Evolutionary conservation across 37 sponge, comb jelly and placozoan species (phyloP), one percentile per base, ranked within the genome.

Genomic region (Haliclona indistincta): DNA sequence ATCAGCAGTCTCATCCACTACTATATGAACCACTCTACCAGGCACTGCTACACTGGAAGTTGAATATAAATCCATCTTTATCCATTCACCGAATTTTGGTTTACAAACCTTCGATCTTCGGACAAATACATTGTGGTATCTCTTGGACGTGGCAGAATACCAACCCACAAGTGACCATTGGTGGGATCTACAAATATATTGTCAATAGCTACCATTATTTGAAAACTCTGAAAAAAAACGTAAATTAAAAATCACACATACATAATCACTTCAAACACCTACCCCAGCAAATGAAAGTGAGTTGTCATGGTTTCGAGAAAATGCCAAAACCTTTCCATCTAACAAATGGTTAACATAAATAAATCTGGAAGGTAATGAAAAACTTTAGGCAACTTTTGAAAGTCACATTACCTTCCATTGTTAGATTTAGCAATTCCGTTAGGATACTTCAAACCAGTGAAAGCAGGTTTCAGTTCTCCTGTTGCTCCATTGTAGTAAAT

Each of bases 361-460:
- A 32, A 71, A 80, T 28, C 81, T 80, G 34, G 20, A 79, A 52
- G 2, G 6, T 36, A 56, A 58, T 43, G 36, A 61, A 37, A 4
- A 60, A 43, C 4, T 30, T 32, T 40, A 56, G 29, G 2, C 2
- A 22, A 28, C 63, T 19, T 8, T 61, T 34, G 58, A 10, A 25
- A 11, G 51, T 7, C 38, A 3, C 22, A 20, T 68, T 63, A 80
- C 81, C 68, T 70, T 61, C 64, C 64, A 70, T 80, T 65, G 38
- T 70, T 80, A 15, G 71, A 70, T 71, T 22, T 80, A 30, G 68
- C 43, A 49, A 80, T 70, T 23, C 81, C 81, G 63, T 80, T 80
- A 0, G 64, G 34, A 43, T 47, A 70, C 38, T 17, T 47, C 1
- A 80, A 38, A 1, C 54, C 38, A 19, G 43, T 47, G 4, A 72